These are phyloP conservation scores for Nemoura dubitans DNA, from an alignment of 2,888 invertebrate species.

Conservation along the genomic window DNA sequence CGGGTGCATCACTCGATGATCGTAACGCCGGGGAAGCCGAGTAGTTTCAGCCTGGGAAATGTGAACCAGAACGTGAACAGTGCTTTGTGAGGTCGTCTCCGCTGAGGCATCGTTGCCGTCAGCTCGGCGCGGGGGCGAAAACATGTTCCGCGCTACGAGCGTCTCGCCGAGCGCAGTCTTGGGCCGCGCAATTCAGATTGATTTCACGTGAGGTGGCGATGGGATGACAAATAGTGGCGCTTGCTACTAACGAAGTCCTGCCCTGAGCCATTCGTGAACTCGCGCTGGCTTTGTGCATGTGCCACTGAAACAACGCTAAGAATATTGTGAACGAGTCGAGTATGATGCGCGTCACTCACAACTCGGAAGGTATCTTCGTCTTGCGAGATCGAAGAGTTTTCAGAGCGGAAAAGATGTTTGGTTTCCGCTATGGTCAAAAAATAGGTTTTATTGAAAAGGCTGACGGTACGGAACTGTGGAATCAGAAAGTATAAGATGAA, in stretches of 20 bases:
- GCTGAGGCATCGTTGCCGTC: not conserved
- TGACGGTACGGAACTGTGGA: not conserved
- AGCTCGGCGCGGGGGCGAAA: not conserved
- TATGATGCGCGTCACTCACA: not conserved
- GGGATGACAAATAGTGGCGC: not conserved
- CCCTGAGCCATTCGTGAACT: not conserved
- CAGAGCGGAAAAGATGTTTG: conserved; percentile 16
- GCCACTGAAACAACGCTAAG: too few relatives aligned
- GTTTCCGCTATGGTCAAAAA: conserved; percentile 12
- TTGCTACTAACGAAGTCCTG: not conserved
- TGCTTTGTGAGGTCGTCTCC: not conserved
- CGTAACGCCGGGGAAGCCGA: not conserved
- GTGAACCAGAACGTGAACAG: not conserved
- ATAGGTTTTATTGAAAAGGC: conserved; percentile 30
- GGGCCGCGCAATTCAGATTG: not conserved
- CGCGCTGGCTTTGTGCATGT: too few relatives aligned
- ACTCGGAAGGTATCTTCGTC: not conserved
- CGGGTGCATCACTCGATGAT: not conserved
- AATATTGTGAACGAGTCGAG: not conserved
- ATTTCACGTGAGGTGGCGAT: not conserved
- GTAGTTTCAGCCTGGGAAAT: not conserved
- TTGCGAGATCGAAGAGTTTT: not conserved
- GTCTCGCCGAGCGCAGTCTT: too few relatives aligned
- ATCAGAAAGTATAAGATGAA: conserved; percentile 24
- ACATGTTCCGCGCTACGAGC: not conserved